Base-by-base conservation (phyloP, 1,140 invertebrate species). In the Frieseomelitta varia region DNA sequence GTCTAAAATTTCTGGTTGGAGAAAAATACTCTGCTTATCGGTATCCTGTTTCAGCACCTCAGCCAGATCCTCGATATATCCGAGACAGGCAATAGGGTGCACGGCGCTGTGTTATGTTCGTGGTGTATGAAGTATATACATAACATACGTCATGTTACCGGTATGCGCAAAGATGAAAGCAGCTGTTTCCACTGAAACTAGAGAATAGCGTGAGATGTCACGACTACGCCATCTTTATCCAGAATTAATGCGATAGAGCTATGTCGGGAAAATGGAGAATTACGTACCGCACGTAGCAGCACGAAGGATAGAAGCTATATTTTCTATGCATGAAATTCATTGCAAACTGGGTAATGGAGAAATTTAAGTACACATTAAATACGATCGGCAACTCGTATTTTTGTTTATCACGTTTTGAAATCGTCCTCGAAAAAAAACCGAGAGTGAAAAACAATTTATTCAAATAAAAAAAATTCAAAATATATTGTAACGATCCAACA, bases 121-220 rank as follows among this genome's bases (percentile, higher is more conserved):
- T 27, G 1, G 15, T 27, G 39, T 51, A 72, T 39, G 47, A 47
- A 72, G 47, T 73, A n/a, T 27, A 12, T 55, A 73, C 55, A 11
- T 39, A 58, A 58, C 55, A 21, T n/a, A 75, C 27, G 72, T 34
- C 47, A 39, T 53, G 55, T 75, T 58, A 39, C 30, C 4, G 19
- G 30, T 14, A 39, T 58, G 53, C 30, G 27, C 53, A 14, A 75
- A 75, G 73, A 75, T 75, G 73, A 58, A 75, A 75, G 73, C 30
- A 58, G 21, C 30, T 55, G 72, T 19, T 56, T 58, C 21, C 53
- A 24, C 21, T 30, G 73, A 75, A 75, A 75, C 30, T 58, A 30
- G 58, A 39, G 73, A 58, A 75, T 75, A 58, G 73, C 73, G 73
- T 75, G 73, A 75, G 73, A 58, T 58, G 73, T 75, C 73, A 34